Evolutionary conservation across 2,797 vertebrate genomes (phyloP).

Genomic region (Pygocentrus nattereri): DNA sequence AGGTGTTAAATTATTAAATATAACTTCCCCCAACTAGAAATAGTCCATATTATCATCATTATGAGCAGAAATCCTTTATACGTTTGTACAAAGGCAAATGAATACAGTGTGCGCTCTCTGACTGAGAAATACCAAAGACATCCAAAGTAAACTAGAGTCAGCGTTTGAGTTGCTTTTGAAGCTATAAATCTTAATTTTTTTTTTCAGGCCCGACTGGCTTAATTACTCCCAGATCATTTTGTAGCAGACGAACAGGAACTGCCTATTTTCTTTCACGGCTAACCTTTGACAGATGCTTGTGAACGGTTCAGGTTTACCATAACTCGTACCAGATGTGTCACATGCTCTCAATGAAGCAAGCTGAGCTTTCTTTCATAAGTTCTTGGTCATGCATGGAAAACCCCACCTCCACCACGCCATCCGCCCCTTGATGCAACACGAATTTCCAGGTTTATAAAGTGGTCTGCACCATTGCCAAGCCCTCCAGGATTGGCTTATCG

Average conservation of each 20-base stretch:
- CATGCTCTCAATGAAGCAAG: slow-evolving; percentile 50
- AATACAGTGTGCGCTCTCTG: slow-evolving; percentile 10
- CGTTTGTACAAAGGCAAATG: slow-evolving; percentile 16
- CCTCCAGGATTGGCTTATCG: slow-evolving; percentile 55
- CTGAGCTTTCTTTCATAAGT: slow-evolving; percentile 44
- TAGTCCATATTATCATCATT: neutral
- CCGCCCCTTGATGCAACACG: slow-evolving; percentile 1
- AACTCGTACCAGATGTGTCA: slow-evolving; percentile 74
- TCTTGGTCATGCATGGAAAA: slow-evolving; percentile 34
- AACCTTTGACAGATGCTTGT: slow-evolving; percentile 86
- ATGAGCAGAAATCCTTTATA: neutral
- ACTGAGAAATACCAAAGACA: slow-evolving; percentile 54
- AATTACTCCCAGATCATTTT: slow-evolving; percentile 84
- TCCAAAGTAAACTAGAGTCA: slow-evolving; percentile 65
- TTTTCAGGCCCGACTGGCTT: slow-evolving; percentile 74
- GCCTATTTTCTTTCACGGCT: slow-evolving; percentile 82
- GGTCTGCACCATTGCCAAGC: slow-evolving; percentile 31
- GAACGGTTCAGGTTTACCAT: slow-evolving; percentile 72
- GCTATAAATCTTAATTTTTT: slow-evolving; percentile 70
- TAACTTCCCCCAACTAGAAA: slow-evolving; percentile 6
- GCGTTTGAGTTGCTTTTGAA: slow-evolving; percentile 69
- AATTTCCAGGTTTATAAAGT: slow-evolving; percentile 50
- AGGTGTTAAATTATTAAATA: slow-evolving; percentile 4
- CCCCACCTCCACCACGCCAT: slow-evolving; percentile 9
- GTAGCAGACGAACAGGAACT: slow-evolving; percentile 82